Base-by-base conservation (phyloP, 2,888 invertebrate genomes). In the Tubulanus polymorphus region DNA sequence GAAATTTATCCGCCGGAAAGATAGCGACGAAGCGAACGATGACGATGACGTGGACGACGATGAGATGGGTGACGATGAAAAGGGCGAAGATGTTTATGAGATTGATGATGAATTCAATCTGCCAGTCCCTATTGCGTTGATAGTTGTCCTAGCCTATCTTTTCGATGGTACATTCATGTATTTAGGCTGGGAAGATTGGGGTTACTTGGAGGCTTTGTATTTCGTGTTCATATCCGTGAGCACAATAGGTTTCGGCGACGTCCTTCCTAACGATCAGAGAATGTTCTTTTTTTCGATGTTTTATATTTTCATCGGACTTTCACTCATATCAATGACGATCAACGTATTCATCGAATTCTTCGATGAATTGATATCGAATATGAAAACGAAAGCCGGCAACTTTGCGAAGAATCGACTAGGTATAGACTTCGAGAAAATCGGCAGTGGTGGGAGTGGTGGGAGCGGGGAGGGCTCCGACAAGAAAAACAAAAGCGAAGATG, bases 141-240 rank as follows among this genome's bases (percentile, higher is more conserved):
- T 87, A 37, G 87, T 96, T 55, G 82, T 95, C 18, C 79, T 94
- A 0, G 77, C 87, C 0, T 97, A 97, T 79, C 92, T 96, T 46
- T 84, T 93, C 57, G 79, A 90, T 18, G 96, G 96, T 0, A 91
- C 92, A 0, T 82, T 87, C 1, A 85, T 89, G 1, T 95, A 81
- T 63, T 70, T 74, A 12, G 60, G 73, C 12, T 81, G 81, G 81
- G 81, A 82, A 18, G 81, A 84, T 0, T 97, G 96, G 96, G 84
- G 84, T n/a, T 90, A 92, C 78, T 89, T 94, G 70, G 90, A 92
- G 57, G 88, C 95, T 0, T 93, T 97, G 76, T 97, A 97, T 79
- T 97, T 96, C 76, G 91, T 96, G 3, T 96, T 96, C 76, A 91
- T 96, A 67, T 93, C 94, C 0, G 90, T 95, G 87, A 91, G 93